Base-by-base conservation (phyloP, 2,888 invertebrate species). In the Corbicula japonica region DNA sequence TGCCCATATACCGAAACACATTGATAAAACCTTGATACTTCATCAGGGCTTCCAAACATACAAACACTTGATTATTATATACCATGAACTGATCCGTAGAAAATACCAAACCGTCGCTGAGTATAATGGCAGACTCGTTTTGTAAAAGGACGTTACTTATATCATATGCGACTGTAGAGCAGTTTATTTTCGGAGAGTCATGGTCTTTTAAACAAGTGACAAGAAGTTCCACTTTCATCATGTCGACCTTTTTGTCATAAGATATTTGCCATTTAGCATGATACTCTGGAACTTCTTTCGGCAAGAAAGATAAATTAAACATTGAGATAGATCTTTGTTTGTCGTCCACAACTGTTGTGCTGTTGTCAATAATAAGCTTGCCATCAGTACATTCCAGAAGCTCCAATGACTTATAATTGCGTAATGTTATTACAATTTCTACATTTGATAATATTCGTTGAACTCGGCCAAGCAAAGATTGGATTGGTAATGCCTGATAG, bases 1-100 rank as follows among this genome's bases (percentile, higher is more conserved):
- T 15, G 1, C 18, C 21, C 26, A 63, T 56, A 44, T 72, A 66
- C 8, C 30, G 28, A 56, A 73, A 78, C n/a, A 78, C 28, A 38
- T 65, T 30, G 1, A 78, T 28, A 38, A 61, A 48, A n/a, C 48
- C 6, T n/a, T 35, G 48, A 4, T n/a, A 10, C 5, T 34, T 10
- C n/a, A n/a, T n/a, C n/a, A n/a, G n/a, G n/a, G n/a, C n/a, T n/a
- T n/a, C n/a, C n/a, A n/a, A n/a, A n/a, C n/a, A n/a, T n/a, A n/a
- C n/a, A n/a, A n/a, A n/a, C n/a, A n/a, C n/a, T n/a, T n/a, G n/a
- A n/a, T n/a, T n/a, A n/a, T n/a, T n/a, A n/a, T n/a, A n/a, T n/a
- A n/a, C n/a, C n/a, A n/a, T n/a, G n/a, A n/a, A n/a, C n/a, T n/a
- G n/a, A n/a, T n/a, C n/a, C n/a, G n/a, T n/a, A n/a, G n/a, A n/a